phyloP scores from a whole-genome alignment of 64 coral and sea anemone species.

The Montipora capricornis region DNA sequence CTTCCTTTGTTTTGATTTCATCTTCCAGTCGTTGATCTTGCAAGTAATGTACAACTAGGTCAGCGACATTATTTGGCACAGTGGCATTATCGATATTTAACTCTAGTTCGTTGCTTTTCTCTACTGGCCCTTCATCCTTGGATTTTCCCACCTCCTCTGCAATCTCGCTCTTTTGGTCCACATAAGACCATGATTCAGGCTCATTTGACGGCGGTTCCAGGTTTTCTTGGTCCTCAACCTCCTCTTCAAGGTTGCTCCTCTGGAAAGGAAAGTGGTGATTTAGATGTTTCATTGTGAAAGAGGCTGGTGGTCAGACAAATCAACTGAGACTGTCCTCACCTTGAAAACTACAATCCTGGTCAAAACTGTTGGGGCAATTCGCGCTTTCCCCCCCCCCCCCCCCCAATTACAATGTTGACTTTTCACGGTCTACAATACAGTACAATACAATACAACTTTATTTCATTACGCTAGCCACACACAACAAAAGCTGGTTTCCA shows the following conservation, averaged over 20 bases:
- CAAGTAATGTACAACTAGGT: constrained; percentile 14
- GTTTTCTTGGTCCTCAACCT: background rate
- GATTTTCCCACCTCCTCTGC: background rate
- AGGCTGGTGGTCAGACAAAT: too few relatives aligned
- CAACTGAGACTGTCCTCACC: too few relatives aligned
- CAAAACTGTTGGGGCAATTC: too few relatives aligned
- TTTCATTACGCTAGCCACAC: too few relatives aligned
- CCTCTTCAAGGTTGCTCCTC: background rate
- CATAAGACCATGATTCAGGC: background rate
- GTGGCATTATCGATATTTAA: constrained; percentile 6
- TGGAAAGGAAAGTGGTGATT: background rate
- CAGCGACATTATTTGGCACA: background rate
- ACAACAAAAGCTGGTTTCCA: too few relatives aligned
- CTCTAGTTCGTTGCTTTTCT: background rate
- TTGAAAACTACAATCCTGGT: too few relatives aligned
- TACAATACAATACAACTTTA: too few relatives aligned
- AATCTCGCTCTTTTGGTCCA: background rate
- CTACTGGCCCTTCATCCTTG: background rate
- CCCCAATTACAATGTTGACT: too few relatives aligned
- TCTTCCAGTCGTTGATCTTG: constrained; percentile 11
- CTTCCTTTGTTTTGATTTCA: constrained; percentile 15
- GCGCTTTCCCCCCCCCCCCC: too few relatives aligned
- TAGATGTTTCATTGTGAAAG: too few relatives aligned
- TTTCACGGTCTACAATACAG: too few relatives aligned
- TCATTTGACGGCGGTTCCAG: fast-evolving